These are phyloP conservation scores for Oreochromis mossambicus DNA, from an alignment of 2,797 vertebrate species.

Conservation along the genomic window DNA sequence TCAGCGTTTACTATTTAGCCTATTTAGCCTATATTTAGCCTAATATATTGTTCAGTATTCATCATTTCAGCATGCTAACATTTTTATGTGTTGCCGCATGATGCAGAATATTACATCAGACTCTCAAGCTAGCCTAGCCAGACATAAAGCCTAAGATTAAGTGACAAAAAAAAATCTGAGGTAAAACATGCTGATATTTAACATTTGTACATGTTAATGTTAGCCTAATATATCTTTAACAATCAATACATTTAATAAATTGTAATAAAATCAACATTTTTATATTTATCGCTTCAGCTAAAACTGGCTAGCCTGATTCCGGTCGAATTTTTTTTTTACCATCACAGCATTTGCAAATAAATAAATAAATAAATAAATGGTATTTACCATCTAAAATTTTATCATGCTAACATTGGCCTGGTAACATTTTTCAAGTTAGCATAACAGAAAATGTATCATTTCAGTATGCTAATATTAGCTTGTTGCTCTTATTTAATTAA, in stretches of 20 bases:
- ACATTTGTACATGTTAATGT: background rate
- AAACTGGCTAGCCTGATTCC: background rate
- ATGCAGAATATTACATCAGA: background rate
- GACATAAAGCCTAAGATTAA: background rate
- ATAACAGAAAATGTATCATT: background rate
- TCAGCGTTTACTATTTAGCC: background rate
- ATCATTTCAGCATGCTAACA: background rate
- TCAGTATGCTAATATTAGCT: background rate
- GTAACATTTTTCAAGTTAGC: background rate
- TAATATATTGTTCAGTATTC: background rate
- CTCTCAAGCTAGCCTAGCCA: background rate
- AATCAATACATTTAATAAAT: accelerated
- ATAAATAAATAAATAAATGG: too few relatives aligned
- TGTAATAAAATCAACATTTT: background rate
- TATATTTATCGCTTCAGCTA: background rate
- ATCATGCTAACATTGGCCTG: background rate
- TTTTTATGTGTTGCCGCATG: background rate
- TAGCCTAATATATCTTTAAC: background rate
- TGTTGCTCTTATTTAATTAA: background rate
- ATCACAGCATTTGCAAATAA: background rate
- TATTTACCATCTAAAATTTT: background rate
- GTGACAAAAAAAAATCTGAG: background rate
- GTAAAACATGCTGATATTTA: background rate
- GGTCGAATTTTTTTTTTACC: accelerated
- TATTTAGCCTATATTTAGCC: background rate